Percentiles rank a stretch among this genome's conserved stretches.
These are phyloP conservation scores for Lepidocyrtinus sp. DNA, from an alignment of 2,888 invertebrate genomes.

Conservation along the genomic window DNA sequence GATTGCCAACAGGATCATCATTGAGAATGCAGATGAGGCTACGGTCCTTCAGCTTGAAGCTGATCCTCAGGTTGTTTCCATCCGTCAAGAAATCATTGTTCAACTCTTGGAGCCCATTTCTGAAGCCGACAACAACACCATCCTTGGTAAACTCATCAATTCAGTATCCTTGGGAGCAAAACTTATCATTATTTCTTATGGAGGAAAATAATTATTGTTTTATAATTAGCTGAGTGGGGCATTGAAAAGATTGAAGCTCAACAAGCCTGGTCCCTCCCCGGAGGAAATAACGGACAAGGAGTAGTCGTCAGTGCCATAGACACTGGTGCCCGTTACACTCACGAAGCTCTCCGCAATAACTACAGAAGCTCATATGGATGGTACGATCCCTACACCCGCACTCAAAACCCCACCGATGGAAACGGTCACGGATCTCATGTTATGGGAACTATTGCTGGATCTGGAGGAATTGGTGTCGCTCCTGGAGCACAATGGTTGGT, in stretches of 20 bases:
- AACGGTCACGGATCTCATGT: conserved; percentile 46
- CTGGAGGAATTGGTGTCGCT: conserved; percentile 43
- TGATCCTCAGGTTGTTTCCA: conserved; percentile 11
- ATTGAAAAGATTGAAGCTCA: conserved; percentile 37
- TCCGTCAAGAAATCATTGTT: conserved; percentile 22
- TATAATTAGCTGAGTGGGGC: conserved; percentile 44
- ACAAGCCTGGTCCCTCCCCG: conserved; percentile 39
- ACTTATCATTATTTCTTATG: not conserved
- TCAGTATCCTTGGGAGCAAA: not conserved
- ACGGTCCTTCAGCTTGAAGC: not conserved
- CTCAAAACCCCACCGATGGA: conserved; percentile 19
- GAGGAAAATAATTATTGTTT: no score
- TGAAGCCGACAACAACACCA: not conserved
- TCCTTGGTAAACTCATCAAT: not conserved
- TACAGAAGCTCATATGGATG: conserved; percentile 32
- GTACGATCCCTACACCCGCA: conserved; percentile 43
- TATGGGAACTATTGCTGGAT: conserved; percentile 27
- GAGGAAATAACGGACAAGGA: conserved; percentile 52
- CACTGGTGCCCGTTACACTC: conserved; percentile 35
- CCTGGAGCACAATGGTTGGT: conserved; percentile 44
- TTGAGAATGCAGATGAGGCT: not conserved
- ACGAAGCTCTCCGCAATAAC: conserved; percentile 23
- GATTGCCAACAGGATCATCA: conserved; percentile 44
- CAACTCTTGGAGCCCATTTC: conserved; percentile 18
- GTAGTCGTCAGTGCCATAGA: conserved; percentile 28